These are phyloP conservation scores for Avahi laniger DNA, from an alignment of 2,797 vertebrate species.

Conservation along the genomic window DNA sequence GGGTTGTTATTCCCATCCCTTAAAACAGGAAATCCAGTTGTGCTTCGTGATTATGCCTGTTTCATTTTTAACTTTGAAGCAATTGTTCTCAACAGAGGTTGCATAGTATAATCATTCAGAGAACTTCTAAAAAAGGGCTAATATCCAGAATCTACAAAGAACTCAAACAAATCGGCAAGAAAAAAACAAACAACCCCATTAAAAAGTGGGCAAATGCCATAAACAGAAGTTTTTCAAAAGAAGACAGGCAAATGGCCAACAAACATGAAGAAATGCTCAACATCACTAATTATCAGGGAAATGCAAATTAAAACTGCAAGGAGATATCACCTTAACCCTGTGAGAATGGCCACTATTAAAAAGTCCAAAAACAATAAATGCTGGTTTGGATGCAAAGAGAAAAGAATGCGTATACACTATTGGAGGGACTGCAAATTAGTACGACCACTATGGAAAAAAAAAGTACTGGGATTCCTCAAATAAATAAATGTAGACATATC, in stretches of 20 bases:
- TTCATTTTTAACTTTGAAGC: neutral
- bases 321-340: neutral
- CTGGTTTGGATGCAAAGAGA: neutral
- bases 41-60: neutral
- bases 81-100: neutral
- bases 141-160: neutral
- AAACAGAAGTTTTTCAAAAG: neutral
- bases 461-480: neutral
- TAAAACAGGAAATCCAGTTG: neutral
- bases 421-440: neutral
- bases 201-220: neutral
- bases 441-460: neutral
- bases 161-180: neutral
- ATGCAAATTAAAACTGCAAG: neutral
- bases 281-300: neutral
- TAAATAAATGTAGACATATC: neutral
- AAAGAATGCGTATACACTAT: neutral
- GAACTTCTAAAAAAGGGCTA: neutral
- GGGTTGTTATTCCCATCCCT: neutral
- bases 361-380: neutral
- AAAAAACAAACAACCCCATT: neutral
- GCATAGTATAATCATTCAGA: neutral
- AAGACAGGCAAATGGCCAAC: neutral
- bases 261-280: neutral
- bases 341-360: neutral